phyloP scores from a whole-genome alignment of 30 jellyfish, hydroid and myxozoan species.

The Aurelia sp. region DNA sequence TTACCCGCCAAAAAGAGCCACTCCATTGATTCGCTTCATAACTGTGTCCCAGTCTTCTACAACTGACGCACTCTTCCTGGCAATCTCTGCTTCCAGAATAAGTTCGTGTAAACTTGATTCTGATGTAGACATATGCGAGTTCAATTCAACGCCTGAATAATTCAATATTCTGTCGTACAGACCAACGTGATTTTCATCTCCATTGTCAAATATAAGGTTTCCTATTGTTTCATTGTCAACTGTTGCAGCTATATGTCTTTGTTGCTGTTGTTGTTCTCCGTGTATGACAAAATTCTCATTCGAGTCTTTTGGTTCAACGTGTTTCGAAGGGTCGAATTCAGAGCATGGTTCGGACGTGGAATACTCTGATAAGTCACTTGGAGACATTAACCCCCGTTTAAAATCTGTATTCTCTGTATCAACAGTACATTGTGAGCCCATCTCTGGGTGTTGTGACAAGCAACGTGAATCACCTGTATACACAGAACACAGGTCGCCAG shows the following conservation, averaged over 20 bases:
- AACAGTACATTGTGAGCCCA: not conserved
- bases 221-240: conserved; percentile 50
- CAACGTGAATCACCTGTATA: not conserved
- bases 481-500: conserved; percentile 1
- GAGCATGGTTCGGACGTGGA: conserved; percentile 30
- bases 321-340: conserved; percentile 7
- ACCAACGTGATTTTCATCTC: conserved; percentile 12
- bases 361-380: conserved; percentile 14
- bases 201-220: conserved; percentile 30
- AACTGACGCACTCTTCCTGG: conserved; percentile 31
- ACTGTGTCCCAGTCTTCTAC: conserved; percentile 84
- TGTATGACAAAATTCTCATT: not conserved
- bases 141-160: conserved; percentile 63
- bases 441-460: not conserved
- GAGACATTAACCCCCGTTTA: conserved; percentile 5
- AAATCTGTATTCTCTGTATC: conserved; percentile 3
- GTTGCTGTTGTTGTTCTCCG: not conserved
- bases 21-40: conserved; percentile 78
- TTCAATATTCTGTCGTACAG: conserved; percentile 53
- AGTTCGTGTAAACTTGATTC: conserved; percentile 71
- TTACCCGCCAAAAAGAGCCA: conserved; percentile 85
- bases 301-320: conserved; percentile 1
- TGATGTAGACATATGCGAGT: conserved; percentile 49
- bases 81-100: conserved; percentile 67
- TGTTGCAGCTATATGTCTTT: conserved; percentile 24